Conservation (phyloP, 2,888 invertebrate species). For the Slavum lentiscoides region DNA sequence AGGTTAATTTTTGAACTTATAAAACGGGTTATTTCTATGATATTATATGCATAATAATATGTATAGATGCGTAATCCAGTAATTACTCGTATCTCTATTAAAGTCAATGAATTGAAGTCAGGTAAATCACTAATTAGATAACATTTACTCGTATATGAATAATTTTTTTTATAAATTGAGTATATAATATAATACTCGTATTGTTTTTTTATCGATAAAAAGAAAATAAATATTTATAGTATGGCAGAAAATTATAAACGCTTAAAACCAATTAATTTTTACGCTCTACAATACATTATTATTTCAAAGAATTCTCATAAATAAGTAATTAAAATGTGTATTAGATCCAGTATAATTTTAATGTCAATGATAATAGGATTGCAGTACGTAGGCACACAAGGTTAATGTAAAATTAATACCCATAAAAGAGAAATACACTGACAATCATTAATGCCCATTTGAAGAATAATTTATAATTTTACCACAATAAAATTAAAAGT, state of each 20-base stretch:
- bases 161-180: too few relatives aligned
- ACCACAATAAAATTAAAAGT: not conserved
- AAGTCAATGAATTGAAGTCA: too few relatives aligned
- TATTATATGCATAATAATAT: too few relatives aligned
- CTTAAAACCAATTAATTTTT: not conserved
- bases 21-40: too few relatives aligned
- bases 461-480: not conserved
- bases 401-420: conserved; percentile 1
- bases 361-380: not conserved
- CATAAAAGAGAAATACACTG: not conserved
- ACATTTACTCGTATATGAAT: too few relatives aligned
- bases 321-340: conserved; percentile 1
- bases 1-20: too few relatives aligned
- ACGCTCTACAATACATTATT: not conserved
- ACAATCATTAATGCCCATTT: not conserved
- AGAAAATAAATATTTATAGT: not conserved
- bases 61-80: too few relatives aligned
- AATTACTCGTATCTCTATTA: too few relatives aligned
- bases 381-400: not conserved
- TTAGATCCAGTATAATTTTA: not conserved
- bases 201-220: not conserved
- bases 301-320: not conserved
- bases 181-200: too few relatives aligned
- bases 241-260: not conserved
- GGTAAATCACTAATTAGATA: too few relatives aligned